Conservation (phyloP, 2,888 invertebrate species). For the Ceraclea dissimilis region DNA sequence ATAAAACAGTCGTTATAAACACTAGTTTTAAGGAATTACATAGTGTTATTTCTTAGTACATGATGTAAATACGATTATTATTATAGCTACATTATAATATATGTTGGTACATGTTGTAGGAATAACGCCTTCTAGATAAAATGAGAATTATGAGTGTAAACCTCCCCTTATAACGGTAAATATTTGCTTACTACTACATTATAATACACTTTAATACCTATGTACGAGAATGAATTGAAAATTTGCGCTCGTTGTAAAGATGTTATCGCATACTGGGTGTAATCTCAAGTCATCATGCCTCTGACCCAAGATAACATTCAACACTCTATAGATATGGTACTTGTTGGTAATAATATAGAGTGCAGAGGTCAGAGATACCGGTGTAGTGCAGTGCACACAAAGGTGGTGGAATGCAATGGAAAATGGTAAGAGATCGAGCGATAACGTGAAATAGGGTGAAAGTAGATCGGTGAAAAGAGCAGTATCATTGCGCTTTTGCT, state of each 20-base stretch:
- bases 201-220: too few species aligned
- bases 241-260: conserved; percentile 12
- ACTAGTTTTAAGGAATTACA: not conserved
- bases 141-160: conserved; percentile 18
- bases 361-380: not conserved
- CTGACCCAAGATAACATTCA: not conserved
- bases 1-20: not conserved
- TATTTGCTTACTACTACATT: conserved; percentile 11
- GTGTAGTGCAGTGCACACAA: not conserved
- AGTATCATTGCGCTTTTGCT: not conserved
- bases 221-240: conserved; percentile 22
- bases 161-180: conserved; percentile 13
- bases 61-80: not conserved
- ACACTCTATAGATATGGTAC: too few species aligned
- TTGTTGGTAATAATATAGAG: not conserved
- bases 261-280: conserved; percentile 7
- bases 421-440: not conserved
- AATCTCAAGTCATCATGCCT: not conserved
- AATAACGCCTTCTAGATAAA: conserved; percentile 13
- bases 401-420: not conserved
- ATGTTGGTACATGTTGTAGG: not conserved
- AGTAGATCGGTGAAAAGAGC: not conserved
- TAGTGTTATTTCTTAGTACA: not conserved
- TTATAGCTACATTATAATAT: too few species aligned
- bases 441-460: not conserved